phyloP scores from a whole-genome alignment of 2,113 vertebrate genomes.

The Mesocricetus auratus region DNA sequence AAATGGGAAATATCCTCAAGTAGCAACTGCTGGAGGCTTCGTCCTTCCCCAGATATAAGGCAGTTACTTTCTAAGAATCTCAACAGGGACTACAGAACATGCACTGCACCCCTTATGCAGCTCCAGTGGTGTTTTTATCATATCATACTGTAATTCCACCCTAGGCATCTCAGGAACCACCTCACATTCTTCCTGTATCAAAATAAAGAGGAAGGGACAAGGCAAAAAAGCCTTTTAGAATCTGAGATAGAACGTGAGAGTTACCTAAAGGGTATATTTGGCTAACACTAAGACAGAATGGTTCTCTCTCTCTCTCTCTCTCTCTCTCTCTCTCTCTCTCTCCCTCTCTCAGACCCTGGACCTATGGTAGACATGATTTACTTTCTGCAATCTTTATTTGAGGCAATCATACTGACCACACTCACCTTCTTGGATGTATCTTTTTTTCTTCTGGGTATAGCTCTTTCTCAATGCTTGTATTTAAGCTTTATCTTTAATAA shows the following conservation, averaged over 20 bases:
- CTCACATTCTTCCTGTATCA: neutral
- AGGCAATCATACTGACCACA: neutral
- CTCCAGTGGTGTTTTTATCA: neutral
- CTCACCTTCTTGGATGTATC: no score
- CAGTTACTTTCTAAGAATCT: neutral
- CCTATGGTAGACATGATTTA: neutral
- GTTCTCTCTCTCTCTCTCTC: neutral
- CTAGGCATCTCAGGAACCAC: no score
- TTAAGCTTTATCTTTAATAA: neutral
- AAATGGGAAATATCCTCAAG: neutral
- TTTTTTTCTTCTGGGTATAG: neutral
- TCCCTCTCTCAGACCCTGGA: no score
- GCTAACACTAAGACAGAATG: neutral
- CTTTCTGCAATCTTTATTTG: neutral
- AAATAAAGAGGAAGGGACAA: neutral
- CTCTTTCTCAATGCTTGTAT: neutral
- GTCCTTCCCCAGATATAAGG: neutral
- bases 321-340: neutral
- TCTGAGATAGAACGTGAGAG: neutral
- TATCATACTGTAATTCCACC: neutral
- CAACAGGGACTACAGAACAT: neutral
- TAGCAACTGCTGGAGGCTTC: neutral
- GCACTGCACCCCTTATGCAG: neutral
- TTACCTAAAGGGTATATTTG: neutral
- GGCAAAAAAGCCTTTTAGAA: neutral